These are phyloP conservation scores for Pyxicephalus adspersus DNA, from an alignment of 2,113 vertebrate species.

Conservation along the genomic window DNA sequence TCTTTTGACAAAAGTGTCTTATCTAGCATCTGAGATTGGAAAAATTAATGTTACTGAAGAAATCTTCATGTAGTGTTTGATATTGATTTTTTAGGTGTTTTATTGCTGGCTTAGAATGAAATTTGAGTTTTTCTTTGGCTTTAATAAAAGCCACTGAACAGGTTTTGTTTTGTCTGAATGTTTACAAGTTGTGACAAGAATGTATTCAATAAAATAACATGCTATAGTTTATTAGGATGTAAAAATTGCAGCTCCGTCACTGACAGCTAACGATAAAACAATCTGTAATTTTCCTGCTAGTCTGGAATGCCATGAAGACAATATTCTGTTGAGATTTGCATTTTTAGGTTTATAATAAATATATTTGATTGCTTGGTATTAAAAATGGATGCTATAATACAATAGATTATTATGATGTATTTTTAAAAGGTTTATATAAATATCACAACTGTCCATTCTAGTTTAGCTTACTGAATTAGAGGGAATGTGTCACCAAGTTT, in stretches of 20 bases:
- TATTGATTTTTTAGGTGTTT: constrained; percentile 39
- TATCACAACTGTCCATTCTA: no score
- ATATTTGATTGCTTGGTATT: no score
- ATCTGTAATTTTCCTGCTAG: neutral
- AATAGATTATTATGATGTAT: no score
- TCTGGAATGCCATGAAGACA: neutral
- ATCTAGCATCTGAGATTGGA: neutral
- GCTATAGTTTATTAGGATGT: constrained; percentile 29
- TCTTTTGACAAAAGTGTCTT: constrained; percentile 4
- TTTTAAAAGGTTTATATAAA: no score
- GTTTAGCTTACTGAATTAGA: no score
- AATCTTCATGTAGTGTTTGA: constrained; percentile 45
- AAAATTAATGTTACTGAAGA: constrained; percentile 34
- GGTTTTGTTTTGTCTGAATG: constrained; percentile 19
- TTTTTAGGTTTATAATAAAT: neutral
- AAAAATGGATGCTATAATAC: no score
- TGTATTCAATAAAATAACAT: constrained; percentile 29
- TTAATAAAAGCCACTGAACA: constrained; percentile 6
- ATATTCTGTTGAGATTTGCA: constrained; percentile 1
- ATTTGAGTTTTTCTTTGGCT: neutral
- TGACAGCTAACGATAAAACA: constrained; percentile 1
- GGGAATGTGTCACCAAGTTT: no score
- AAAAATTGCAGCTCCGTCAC: neutral
- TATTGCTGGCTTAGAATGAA: constrained; percentile 14
- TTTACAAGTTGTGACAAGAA: constrained; percentile 32